A percentile compares a stretch with the other conserved stretches of the same genome.
Conservation (phyloP, 1,140 invertebrate genomes). For the Aradophagus sp. region DNA sequence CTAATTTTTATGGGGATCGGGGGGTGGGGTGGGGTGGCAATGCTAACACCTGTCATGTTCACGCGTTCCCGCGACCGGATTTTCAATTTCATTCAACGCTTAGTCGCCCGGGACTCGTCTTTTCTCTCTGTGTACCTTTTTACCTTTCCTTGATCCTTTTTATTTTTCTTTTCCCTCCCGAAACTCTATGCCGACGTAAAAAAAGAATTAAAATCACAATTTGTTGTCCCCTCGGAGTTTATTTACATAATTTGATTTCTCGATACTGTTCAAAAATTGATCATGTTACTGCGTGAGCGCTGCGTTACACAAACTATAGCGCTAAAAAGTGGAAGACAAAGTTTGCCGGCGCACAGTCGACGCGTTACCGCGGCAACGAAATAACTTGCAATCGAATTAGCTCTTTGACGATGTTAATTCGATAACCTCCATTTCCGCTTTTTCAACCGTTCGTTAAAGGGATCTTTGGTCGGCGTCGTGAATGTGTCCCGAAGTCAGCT, state of each 20-base stretch:
- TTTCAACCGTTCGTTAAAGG: slow-evolving; percentile 5
- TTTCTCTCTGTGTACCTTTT: background rate
- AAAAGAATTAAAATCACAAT: too few relatives aligned
- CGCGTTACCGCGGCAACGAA: slow-evolving; percentile 21
- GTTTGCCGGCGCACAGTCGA: slow-evolving; percentile 30
- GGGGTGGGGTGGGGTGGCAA: slow-evolving; percentile 20
- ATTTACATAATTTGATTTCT: too few relatives aligned
- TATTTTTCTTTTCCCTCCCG: too few relatives aligned
- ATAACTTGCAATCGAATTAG: slow-evolving; percentile 21
- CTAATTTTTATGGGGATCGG: slow-evolving; percentile 25
- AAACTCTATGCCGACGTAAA: too few relatives aligned
- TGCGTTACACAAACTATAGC: too few relatives aligned
- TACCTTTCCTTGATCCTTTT: too few relatives aligned
- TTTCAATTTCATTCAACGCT: slow-evolving; percentile 10
- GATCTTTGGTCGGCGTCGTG: slow-evolving; percentile 11
- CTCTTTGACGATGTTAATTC: slow-evolving; percentile 34
- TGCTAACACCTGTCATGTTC: slow-evolving; percentile 37
- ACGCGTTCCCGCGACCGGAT: slow-evolving; percentile 19
- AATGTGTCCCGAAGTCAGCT: too few relatives aligned
- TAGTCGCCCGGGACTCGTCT: too few relatives aligned
- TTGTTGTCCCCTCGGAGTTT: too few relatives aligned
- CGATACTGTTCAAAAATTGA: too few relatives aligned
- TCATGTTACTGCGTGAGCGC: slow-evolving; percentile 7
- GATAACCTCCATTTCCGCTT: slow-evolving; percentile 10
- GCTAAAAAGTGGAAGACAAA: too few relatives aligned